phyloP scores from a whole-genome alignment of 2,113 vertebrate genomes.

The Pelusios castaneus region DNA sequence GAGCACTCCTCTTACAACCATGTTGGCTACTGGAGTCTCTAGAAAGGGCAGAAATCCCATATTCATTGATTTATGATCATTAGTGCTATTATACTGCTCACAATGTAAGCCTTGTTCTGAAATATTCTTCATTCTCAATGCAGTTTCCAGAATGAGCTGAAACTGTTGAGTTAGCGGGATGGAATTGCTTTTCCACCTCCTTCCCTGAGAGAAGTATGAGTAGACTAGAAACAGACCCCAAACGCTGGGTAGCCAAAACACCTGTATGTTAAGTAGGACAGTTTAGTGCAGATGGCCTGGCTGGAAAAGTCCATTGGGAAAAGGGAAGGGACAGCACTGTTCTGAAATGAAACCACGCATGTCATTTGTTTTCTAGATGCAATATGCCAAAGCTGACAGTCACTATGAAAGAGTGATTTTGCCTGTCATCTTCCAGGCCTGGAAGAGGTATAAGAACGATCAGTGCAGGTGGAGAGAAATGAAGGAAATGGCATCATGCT shows the following conservation, averaged over 20 bases:
- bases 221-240: neutral
- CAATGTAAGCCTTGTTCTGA: neutral
- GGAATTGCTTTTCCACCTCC: neutral
- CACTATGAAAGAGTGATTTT: constrained; percentile 45
- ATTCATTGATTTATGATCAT: neutral
- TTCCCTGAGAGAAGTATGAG: neutral
- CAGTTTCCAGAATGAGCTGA: neutral
- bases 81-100: neutral
- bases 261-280: neutral
- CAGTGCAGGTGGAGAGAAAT: constrained; percentile 56
- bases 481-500: constrained; percentile 46
- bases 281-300: neutral
- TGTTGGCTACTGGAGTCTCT: neutral
- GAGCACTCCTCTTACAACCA: neutral
- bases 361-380: constrained; percentile 26
- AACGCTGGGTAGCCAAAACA: neutral
- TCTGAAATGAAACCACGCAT: neutral
- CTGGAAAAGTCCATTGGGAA: neutral
- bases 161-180: neutral
- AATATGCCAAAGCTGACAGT: constrained; percentile 32
- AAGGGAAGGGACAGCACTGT: no score
- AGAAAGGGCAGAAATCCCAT: neutral
- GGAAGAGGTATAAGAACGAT: constrained; percentile 73
- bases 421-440: constrained; percentile 60
- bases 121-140: neutral